These are phyloP conservation scores for Virgularia gustaviana DNA, from an alignment of 92 coral and sea anemone genomes.

Conservation along the genomic window DNA sequence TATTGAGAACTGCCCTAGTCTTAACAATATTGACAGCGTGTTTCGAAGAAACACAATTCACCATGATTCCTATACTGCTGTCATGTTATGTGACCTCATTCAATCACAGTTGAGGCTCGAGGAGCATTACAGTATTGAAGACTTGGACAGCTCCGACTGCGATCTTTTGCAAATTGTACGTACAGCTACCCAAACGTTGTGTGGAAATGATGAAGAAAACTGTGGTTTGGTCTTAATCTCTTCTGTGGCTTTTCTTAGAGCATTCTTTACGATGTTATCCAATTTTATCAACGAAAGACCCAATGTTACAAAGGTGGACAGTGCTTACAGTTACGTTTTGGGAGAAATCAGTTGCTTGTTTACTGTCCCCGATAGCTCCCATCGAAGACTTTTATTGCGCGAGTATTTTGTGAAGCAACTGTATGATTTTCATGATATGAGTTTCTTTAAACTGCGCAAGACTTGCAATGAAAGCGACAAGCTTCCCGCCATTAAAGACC, in stretches of 20 bases:
- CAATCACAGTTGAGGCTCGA: background rate
- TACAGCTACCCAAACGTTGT: background rate
- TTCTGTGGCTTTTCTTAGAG: slow-evolving; percentile 13
- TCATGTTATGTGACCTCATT: slow-evolving; percentile 13
- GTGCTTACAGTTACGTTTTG: too few species aligned
- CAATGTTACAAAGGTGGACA: background rate
- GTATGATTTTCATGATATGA: slow-evolving; percentile 39
- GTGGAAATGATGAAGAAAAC: slow-evolving; percentile 6
- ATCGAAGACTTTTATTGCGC: slow-evolving; percentile 24
- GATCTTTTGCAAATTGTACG: background rate
- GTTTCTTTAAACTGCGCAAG: slow-evolving; percentile 47
- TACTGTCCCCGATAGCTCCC: background rate
- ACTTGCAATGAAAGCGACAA: slow-evolving; percentile 43
- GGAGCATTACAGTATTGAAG: background rate
- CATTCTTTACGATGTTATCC: background rate
- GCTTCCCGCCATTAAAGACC: slow-evolving; percentile 36
- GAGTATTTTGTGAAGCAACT: slow-evolving; percentile 66
- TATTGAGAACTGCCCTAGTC: background rate
- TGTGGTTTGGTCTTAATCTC: background rate
- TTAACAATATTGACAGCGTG: background rate
- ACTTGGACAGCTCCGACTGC: background rate
- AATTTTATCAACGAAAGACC: background rate
- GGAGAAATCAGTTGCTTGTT: slow-evolving; percentile 51
- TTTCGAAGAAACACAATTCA: background rate
- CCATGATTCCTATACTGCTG: slow-evolving; percentile 8